Conservation (phyloP, 1,140 invertebrate genomes). For the Atta colombica region DNA sequence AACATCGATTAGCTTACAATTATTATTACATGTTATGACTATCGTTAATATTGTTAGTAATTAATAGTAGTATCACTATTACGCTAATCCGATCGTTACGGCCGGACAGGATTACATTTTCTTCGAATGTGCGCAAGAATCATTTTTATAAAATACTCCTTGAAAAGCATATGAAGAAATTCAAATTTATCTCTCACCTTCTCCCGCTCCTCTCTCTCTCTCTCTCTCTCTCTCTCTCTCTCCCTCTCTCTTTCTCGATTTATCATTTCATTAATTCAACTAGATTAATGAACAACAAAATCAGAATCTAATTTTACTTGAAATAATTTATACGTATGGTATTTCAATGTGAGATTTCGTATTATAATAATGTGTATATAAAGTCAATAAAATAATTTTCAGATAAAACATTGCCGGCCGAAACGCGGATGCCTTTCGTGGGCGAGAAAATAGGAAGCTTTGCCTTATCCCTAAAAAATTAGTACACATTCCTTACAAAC, state of each 20-base stretch:
- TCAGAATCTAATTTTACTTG: neutral
- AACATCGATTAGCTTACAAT: constrained; percentile 55
- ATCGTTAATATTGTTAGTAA: constrained; percentile 41
- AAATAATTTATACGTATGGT: neutral
- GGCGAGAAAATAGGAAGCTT: constrained; percentile 55
- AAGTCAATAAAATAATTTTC: neutral
- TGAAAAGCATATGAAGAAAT: constrained; percentile 28
- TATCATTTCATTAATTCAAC: neutral
- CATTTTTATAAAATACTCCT: constrained; percentile 54
- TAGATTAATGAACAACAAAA: neutral
- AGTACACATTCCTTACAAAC: constrained; percentile 50
- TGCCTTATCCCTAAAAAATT: constrained; percentile 52
- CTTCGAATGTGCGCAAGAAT: constrained; percentile 45
- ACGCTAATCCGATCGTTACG: constrained; percentile 35
- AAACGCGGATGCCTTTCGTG: constrained; percentile 40
- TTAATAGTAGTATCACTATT: constrained; percentile 51
- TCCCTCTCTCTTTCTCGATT: neutral
- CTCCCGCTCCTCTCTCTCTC: neutral
- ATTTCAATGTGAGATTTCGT: neutral
- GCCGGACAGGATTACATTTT: constrained; percentile 42
- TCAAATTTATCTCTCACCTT: neutral
- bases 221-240: neutral
- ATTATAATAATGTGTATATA: neutral
- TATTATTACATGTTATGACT: constrained; percentile 55
- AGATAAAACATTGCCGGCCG: neutral